Conservation (phyloP, 2,888 invertebrate genomes). For the Nycteola revayana region DNA sequence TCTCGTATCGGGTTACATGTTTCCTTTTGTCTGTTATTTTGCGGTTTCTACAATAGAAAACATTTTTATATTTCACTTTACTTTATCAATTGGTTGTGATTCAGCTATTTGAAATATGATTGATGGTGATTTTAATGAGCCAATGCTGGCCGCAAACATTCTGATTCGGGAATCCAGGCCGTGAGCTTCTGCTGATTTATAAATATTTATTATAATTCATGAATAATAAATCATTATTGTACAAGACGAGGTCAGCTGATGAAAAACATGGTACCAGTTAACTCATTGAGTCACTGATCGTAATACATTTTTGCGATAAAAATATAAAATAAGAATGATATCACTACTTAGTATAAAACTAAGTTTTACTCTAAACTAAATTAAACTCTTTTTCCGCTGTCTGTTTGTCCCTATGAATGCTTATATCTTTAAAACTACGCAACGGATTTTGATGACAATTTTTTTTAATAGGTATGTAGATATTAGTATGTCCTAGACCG, state of each 20-base stretch:
- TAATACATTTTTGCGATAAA: too few species aligned
- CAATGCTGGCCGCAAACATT: constrained; percentile 19
- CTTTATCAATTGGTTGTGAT: constrained; percentile 29
- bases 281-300: background rate
- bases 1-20: constrained; percentile 69
- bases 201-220: constrained; percentile 26
- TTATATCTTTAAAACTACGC: too few species aligned
- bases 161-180: constrained; percentile 24
- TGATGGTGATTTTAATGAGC: constrained; percentile 33
- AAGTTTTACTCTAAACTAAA: too few species aligned
- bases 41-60: constrained; percentile 34
- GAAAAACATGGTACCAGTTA: background rate
- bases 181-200: constrained; percentile 20
- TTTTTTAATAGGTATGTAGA: too few species aligned
- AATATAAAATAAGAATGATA: too few species aligned
- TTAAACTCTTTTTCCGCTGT: too few species aligned
- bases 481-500: too few species aligned
- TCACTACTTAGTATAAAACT: too few species aligned
- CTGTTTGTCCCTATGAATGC: too few species aligned
- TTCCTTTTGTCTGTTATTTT: constrained; percentile 52
- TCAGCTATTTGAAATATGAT: constrained; percentile 29
- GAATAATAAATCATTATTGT: constrained; percentile 22
- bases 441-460: too few species aligned
- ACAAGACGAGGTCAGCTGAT: constrained; percentile 5
- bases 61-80: constrained; percentile 17